These are phyloP conservation scores for Trissolcus brochymenae DNA, from an alignment of 2,888 invertebrate species.

Conservation along the genomic window DNA sequence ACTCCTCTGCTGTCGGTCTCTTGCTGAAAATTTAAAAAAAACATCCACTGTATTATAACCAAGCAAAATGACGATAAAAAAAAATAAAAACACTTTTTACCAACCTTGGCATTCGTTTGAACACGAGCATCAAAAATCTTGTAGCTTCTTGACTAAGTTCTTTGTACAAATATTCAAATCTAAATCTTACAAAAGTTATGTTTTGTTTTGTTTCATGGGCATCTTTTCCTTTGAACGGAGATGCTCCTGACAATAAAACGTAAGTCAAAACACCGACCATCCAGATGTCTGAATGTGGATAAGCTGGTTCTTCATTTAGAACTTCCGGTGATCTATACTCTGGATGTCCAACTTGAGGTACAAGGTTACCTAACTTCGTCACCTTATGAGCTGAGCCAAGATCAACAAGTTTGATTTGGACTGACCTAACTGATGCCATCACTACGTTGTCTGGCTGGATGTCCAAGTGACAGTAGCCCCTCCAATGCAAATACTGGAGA, in stretches of 20 bases:
- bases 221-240: constrained; percentile 91
- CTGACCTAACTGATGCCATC: constrained; percentile 89
- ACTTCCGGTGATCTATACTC: constrained; percentile 94
- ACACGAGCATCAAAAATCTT: constrained; percentile 95
- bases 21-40: constrained; percentile 81
- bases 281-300: constrained; percentile 97
- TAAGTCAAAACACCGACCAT: constrained; percentile 94
- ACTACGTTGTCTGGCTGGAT: constrained; percentile 97
- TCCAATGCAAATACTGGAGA: constrained; percentile 96
- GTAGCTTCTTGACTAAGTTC: constrained; percentile 96
- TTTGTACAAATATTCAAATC: constrained; percentile 95
- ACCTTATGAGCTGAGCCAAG: constrained; percentile 92
- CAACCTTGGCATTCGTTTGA: constrained; percentile 96
- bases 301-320: constrained; percentile 89
- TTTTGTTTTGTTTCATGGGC: constrained; percentile 93
- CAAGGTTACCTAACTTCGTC: constrained; percentile 85
- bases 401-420: constrained; percentile 93
- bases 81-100: neutral
- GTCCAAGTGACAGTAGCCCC: constrained; percentile 91
- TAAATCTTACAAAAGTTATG: constrained; percentile 92
- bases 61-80: neutral
- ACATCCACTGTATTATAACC: too few species aligned
- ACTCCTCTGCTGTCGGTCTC: constrained; percentile 95
- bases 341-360: constrained; percentile 81
- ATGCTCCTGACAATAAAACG: constrained; percentile 92